These are phyloP conservation scores for Fabriciana adippe DNA, from an alignment of 2,888 invertebrate genomes.

Conservation along the genomic window DNA sequence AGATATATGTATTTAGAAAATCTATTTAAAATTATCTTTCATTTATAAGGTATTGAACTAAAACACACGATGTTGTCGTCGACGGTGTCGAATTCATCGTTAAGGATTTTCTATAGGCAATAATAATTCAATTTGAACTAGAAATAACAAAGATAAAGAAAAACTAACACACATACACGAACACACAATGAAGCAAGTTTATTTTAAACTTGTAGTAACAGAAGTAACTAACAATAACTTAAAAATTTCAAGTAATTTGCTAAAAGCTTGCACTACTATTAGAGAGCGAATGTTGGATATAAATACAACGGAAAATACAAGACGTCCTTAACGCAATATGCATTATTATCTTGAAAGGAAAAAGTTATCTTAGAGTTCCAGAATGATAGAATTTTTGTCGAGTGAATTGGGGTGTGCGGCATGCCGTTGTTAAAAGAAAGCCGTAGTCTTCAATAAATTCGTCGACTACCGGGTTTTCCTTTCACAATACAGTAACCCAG, in stretches of 20 bases:
- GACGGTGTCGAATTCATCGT: too few relatives aligned
- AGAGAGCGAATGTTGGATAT: slow-evolving; percentile 7
- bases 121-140: too few relatives aligned
- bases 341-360: slow-evolving; percentile 23
- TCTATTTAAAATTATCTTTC: too few relatives aligned
- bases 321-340: slow-evolving; percentile 14
- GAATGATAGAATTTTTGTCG: slow-evolving; percentile 24
- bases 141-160: too few relatives aligned
- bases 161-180: too few relatives aligned
- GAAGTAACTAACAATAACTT: background rate
- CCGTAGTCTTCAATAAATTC: slow-evolving; percentile 11
- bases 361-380: slow-evolving; percentile 16
- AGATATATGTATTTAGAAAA: too few relatives aligned
- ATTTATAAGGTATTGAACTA: too few relatives aligned
- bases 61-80: too few relatives aligned
- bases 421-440: slow-evolving; percentile 18
- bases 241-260: background rate
- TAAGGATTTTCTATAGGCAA: too few relatives aligned
- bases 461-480: slow-evolving; percentile 11
- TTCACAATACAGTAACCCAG: slow-evolving; percentile 1
- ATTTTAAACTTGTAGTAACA: background rate
- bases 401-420: slow-evolving; percentile 23
- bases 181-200: too few relatives aligned
- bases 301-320: slow-evolving; percentile 6
- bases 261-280: slow-evolving; percentile 4